Percentiles rank a stretch among this genome's conserved stretches.
Evolutionary conservation across 2,113 vertebrate genomes (phyloP).

Genomic region (Tiliqua scincoides): DNA sequence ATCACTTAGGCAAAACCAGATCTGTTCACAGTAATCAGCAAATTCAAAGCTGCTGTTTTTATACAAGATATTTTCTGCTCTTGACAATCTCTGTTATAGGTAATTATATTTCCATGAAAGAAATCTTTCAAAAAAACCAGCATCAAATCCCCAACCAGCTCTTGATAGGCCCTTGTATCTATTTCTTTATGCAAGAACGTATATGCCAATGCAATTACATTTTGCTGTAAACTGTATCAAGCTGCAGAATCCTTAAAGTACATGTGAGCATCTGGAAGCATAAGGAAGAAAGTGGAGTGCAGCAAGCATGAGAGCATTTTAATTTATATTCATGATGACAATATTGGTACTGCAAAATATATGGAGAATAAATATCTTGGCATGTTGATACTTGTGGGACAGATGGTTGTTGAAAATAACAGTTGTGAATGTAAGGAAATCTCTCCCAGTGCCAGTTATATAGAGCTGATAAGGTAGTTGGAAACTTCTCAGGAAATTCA

Average conservation of each 20-base stretch:
- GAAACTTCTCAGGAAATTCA: conserved; percentile 5
- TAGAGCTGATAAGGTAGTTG: neutral
- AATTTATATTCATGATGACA: conserved; percentile 11
- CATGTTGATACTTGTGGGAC: conserved; percentile 10
- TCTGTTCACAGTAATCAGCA: neutral
- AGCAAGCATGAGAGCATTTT: conserved; percentile 22
- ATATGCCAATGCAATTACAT: neutral
- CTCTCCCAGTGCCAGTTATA: neutral
- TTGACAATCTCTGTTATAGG: conserved; percentile 29
- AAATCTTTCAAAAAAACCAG: neutral
- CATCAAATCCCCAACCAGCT: neutral
- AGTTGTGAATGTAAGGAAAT: conserved; percentile 2
- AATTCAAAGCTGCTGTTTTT: neutral
- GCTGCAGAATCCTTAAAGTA: neutral
- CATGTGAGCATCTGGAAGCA: conserved; percentile 8
- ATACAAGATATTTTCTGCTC: conserved; percentile 7
- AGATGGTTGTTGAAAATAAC: conserved; percentile 25
- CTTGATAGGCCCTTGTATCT: neutral
- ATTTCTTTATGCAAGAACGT: neutral
- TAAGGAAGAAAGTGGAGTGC: conserved; percentile 8
- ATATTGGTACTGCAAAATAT: conserved; percentile 8
- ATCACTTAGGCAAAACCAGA: neutral
- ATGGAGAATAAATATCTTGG: conserved; percentile 11
- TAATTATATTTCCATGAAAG: conserved; percentile 15
- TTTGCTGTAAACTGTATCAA: neutral